Percentiles rank a stretch among this genome's conserved stretches.
These are phyloP conservation scores for Anas platyrhynchos DNA, from an alignment of 2,113 vertebrate genomes.

Conservation along the genomic window DNA sequence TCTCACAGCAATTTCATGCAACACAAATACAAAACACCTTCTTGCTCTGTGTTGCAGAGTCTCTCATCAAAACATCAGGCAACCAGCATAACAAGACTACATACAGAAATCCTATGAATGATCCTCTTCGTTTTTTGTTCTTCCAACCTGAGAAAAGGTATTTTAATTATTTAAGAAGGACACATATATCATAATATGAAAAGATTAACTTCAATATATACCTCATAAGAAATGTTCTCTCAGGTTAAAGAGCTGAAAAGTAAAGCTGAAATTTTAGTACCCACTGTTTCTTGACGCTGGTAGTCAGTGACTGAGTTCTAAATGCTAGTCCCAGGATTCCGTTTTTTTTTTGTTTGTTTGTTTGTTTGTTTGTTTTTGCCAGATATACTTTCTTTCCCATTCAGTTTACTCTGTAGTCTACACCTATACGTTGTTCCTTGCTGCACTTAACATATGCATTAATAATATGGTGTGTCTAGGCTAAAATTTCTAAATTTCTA, in stretches of 20 bases:
- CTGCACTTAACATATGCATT: constrained; percentile 15
- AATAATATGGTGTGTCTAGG: constrained; percentile 1
- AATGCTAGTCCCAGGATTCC: not conserved
- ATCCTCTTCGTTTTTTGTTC: not conserved
- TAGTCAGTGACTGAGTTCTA: not conserved
- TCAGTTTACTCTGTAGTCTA: not conserved
- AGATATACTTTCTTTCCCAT: not conserved
- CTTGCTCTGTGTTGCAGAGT: not conserved
- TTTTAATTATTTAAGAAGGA: not conserved
- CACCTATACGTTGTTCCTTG: not conserved
- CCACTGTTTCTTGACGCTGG: not conserved
- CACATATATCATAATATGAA: not conserved
- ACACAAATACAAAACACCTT: not conserved
- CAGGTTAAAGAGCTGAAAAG: not conserved
- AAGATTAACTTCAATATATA: not conserved
- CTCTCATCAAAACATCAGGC: not conserved
- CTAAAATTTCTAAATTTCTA: constrained; percentile 32
- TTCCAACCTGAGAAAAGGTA: not conserved
- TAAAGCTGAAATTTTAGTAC: not conserved
- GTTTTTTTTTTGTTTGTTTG: not conserved
- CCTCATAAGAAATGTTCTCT: not conserved
- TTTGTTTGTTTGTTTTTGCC: not conserved
- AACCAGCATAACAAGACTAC: not conserved
- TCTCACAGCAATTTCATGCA: not conserved
- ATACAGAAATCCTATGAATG: not conserved